Evolutionary conservation across 2,797 vertebrate species (phyloP), one percentile per base, ranked within the genome.

Genomic region (Phalloptychus januarius): DNA sequence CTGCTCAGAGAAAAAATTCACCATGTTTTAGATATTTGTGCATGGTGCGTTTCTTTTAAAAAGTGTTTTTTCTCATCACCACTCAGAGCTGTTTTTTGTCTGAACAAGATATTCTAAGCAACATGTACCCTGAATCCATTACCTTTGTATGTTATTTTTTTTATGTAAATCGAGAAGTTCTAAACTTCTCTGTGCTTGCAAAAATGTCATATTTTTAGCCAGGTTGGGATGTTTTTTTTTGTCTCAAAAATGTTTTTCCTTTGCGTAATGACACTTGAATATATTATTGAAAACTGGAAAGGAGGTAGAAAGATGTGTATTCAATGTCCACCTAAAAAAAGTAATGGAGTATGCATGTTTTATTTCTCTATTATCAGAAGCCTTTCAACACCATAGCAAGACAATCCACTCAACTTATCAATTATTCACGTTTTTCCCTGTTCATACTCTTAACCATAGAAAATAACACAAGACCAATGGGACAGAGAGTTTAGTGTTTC

Each of bases 371-470:
- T 46, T 67, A 36, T 78, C 25, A 63, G 72, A 74, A 18, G 54
- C 65, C 72, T 83, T 69, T 74, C 76, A 76, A 75, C 70, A 72
- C 69, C 74, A 71, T 18, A 76, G 84, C 76, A 84, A 77, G 67
- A 81, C 89, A 85, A 85, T 76, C 44, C 72, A 86, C 76, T 80
- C 33, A 61, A 45, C n/a, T 69, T 45, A 84, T 88, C 71, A 86
- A 85, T 85, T 85, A 87, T 85, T 85, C 63, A 88, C 48, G 71
- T 58, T 28, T 71, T 80, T 25, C 44, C 40, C 75, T 46, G 38
- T 40, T 81, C 74, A 58, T 65, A 56, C 61, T 80, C 67, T 78
- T 50, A 71, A 80, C 33, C 58, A 54, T 42, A 16, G 38, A 52
- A 73, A 74, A 73, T 77, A 73, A 82, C 79, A 77, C 45, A 36